Evolutionary conservation across 2,113 vertebrate genomes (phyloP).

Genomic region (Lamprologus tigripictilis): DNA sequence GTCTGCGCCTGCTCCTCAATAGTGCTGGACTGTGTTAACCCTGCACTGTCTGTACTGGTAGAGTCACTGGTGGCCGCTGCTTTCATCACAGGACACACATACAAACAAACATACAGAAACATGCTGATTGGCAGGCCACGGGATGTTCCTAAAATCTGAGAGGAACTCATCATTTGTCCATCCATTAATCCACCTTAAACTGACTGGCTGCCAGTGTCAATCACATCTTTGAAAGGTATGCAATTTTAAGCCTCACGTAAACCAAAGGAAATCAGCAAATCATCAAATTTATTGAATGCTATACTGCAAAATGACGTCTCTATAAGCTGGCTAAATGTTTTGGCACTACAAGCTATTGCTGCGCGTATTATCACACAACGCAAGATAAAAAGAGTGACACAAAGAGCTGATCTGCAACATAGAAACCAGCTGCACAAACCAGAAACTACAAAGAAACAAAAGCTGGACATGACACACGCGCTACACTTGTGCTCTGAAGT

Average conservation of each 20-base stretch:
- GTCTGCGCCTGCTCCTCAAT: constrained; percentile 41
- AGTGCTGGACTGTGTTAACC: constrained; percentile 56
- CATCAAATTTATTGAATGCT: background rate
- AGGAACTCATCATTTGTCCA: background rate
- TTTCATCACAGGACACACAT: constrained; percentile 8
- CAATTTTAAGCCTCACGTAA: background rate
- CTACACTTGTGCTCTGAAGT: background rate
- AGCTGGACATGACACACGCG: background rate
- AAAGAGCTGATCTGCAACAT: background rate
- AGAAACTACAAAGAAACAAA: background rate
- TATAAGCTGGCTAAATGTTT: background rate
- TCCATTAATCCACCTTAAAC: background rate
- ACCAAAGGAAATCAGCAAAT: background rate
- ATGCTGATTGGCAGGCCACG: background rate
- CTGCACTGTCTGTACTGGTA: constrained; percentile 53
- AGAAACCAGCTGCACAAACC: background rate
- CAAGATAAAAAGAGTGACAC: background rate
- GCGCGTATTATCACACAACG: background rate
- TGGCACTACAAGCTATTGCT: background rate
- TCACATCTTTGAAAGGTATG: background rate
- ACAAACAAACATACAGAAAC: constrained; percentile 8
- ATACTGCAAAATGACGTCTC: background rate
- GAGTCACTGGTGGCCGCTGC: constrained; percentile 34
- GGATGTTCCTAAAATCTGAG: background rate
- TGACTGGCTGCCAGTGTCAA: background rate